Evolutionary conservation across 1,140 invertebrate genomes (phyloP), one percentile per base, ranked within the genome.

Genomic region (Tribolium castaneum): DNA sequence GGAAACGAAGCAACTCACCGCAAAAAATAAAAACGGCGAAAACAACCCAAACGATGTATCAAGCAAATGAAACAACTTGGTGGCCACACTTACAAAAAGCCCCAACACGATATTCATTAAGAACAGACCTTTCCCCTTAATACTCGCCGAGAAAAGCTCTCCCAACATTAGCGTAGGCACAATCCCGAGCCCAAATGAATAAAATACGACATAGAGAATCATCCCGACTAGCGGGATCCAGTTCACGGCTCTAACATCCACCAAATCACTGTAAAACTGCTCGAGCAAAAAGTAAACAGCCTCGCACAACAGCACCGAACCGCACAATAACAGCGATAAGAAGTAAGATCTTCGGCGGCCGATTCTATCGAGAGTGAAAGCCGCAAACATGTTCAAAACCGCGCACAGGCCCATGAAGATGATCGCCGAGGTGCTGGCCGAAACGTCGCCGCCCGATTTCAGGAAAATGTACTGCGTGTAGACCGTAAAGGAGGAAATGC

Each of bases 1-100:
- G 12, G 94, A 94, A 3, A 92, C 39, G 6, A 93, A 82, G 80
- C 94, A 94, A 75, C 95, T 90, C 9, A 89, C 84, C 10, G 92
- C 92, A 84, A 96, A 98, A 50, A 97, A 83, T 91, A 94, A 95
- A 86, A 97, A 96, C 0, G 93, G 91, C 0, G 92, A 92, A 78
- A 91, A 89, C 30, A 90, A 86, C 0, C 94, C 93, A 49, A 97
- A 88, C 0, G 87, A 52, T 2, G 84, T 82, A 71, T 85, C 82
- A 1, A 90, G 78, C 1, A 88, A 83, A 70, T 83, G 75, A 59
- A 84, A 86, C 39, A 85, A 22, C 70, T 81, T 81, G 0, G 87
- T 88, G 0, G 87, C 87, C 13, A 86, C 35, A 74, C 87, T 70
- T 5, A 82, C 62, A 10, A 70, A 79, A 5, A 80, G 9, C 6